Percentiles rank a stretch among this genome's conserved stretches.
phyloP scores from a whole-genome alignment of 2,113 vertebrate genomes.

The Gymnocephalus cernua region DNA sequence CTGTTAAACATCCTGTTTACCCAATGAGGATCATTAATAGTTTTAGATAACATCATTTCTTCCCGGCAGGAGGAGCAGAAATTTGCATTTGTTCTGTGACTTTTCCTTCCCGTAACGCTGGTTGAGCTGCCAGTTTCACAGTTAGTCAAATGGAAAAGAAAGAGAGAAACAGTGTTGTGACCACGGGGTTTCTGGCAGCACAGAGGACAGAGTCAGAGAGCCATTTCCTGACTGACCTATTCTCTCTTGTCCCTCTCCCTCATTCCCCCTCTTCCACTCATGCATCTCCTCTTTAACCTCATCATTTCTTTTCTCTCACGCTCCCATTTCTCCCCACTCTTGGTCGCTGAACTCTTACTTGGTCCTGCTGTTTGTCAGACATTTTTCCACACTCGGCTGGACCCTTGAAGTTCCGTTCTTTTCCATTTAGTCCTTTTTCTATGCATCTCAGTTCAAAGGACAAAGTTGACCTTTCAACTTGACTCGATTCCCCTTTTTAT shows the following conservation, averaged over 20 bases:
- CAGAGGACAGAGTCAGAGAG: slow-evolving; percentile 39
- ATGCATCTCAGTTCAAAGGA: slow-evolving; percentile 17
- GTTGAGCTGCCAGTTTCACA: slow-evolving; percentile 24
- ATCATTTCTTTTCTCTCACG: slow-evolving; percentile 16
- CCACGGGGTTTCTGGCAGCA: slow-evolving; percentile 48
- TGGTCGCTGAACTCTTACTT: not conserved
- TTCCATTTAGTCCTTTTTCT: slow-evolving; percentile 23
- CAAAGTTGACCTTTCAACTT: slow-evolving; percentile 31
- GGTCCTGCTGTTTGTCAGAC: slow-evolving; percentile 6
- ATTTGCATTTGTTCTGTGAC: not conserved
- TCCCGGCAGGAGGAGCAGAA: not conserved
- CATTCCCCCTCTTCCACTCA: not conserved
- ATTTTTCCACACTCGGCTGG: slow-evolving; percentile 32
- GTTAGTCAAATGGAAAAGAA: slow-evolving; percentile 27
- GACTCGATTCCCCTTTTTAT: not conserved
- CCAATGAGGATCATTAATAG: not conserved
- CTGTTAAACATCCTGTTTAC: not conserved
- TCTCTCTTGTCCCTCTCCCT: slow-evolving; percentile 28
- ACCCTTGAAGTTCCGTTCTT: slow-evolving; percentile 28
- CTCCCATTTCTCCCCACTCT: not conserved
- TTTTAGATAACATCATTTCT: not conserved
- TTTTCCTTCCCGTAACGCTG: slow-evolving; percentile 34
- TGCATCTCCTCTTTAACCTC: slow-evolving; percentile 26
- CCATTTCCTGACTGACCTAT: slow-evolving; percentile 49
- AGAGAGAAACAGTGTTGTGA: slow-evolving; percentile 33